Base-by-base conservation (phyloP, 2,888 invertebrate species). In the Pedicia rivosa region DNA sequence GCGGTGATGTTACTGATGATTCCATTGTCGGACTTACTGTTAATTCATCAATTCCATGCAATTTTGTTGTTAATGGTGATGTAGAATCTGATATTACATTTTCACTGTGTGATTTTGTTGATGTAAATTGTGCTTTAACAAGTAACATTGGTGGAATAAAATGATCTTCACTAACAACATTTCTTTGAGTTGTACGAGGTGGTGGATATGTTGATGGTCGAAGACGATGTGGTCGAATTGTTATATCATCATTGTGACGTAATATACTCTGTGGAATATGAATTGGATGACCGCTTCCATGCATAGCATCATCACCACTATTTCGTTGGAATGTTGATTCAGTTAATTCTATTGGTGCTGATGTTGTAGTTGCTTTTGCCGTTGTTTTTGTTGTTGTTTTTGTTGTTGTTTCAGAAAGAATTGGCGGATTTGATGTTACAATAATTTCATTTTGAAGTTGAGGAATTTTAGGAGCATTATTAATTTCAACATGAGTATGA, bases 111-210 rank as follows among this genome's bases (percentile, higher is more conserved):
- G 36, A 30, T 36, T 45, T 44, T 15, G 55, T 51, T 22, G 59
- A 55, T 36, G 59, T 53, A 43, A 61, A 61, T 47, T 61, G 57
- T 3, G 60, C 56, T 43, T 61, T 61, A 3, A 62, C 60, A 44
- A 62, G 43, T 38, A 62, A 36, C 62, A 62, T 62, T 28, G 61
- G 61, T 12, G 62, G 61, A 41, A 62, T 59, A 32, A 62, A 62
- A 44, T 59, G 61, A 39, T 53, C 58, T 43, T 59, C 60, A 14
- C 48, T 47, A 16, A 35, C 12, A 32, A 20, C 32, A 12, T 20
- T 17, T 32, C 32, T 17, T 13, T 25, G 35, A 1, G 25, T 25
- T 35, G 25, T 25, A 16, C 26, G 25, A 16, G 12, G 25, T 16
- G 16, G 15, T 8, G 32, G 32, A 22, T 32, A 20, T 13, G 13